Base-by-base conservation (phyloP, 2,888 invertebrate genomes). In the Troides helena region DNA sequence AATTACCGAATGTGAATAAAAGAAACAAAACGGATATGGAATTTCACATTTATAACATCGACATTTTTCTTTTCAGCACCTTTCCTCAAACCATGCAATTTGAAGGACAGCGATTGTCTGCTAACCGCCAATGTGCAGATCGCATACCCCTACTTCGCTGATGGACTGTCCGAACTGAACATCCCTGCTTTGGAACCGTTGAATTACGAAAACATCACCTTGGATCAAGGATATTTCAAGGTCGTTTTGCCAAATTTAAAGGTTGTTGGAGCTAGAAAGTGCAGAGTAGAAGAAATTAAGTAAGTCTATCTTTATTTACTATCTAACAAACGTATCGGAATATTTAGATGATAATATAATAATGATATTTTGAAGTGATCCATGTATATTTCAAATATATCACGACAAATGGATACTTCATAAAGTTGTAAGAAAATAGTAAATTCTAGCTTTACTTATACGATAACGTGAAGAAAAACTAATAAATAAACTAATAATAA, bases 181-280 rank as follows among this genome's bases (percentile, higher is more conserved):
- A 43, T 67, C 7, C 17, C 39, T 3, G 43, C 57, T 23, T 53
- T 57, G 25, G 67, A 67, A 25, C 62, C 67, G 18, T 62, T 67
- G 67, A 21, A 56, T 21, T 62, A 46, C 12, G 61, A 43, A 30
- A 67, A 67, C 56, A 62, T 67, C 2, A 62, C 67, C 4, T 62
- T 67, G 43, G 57, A 62, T 21, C 57, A 62, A 25, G 62, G 57
- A 25, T n/a, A 62, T 17, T 62, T 67, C 18, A 43, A 68, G 21
- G 23, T 68, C 8, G 8, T 50, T 8, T 59, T 64, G 17, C 68
- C 58, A 3, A 30, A 8, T n/a, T 50, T 64, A 43, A 50, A 58
- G 18, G 63, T 63, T 46, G 10, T 39, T 23, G 68, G 68, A 10
- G 58, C 68, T 23, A 68, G 36, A 23, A 59, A 68, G 23, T 68